These are phyloP conservation scores for Centropyge bicolor DNA, from an alignment of 2,797 vertebrate species.

Conservation along the genomic window DNA sequence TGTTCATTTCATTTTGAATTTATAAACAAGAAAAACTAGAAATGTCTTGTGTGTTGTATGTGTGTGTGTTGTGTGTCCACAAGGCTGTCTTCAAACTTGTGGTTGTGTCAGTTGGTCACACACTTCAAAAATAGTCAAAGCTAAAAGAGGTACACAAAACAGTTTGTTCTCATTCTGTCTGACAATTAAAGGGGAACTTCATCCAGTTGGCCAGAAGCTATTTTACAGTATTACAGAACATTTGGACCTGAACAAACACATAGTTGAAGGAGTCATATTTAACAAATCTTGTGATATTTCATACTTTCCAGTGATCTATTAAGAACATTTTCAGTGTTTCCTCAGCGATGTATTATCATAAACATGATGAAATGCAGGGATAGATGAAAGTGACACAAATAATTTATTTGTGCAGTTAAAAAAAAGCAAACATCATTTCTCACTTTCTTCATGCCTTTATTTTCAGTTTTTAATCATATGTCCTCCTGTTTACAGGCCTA, in stretches of 20 bases:
- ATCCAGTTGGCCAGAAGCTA: no score
- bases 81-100: constrained; percentile 3
- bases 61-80: no score
- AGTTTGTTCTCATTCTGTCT: no score
- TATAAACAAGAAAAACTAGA: neutral
- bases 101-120: constrained; percentile 35
- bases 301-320: no score
- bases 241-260: no score
- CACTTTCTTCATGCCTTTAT: neutral
- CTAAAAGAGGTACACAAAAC: no score
- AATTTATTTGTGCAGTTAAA: neutral
- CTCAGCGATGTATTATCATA: neutral
- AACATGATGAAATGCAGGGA: neutral
- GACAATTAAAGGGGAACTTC: no score
- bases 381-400: neutral
- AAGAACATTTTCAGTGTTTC: neutral
- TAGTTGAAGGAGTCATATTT: no score
- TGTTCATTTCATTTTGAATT: neutral
- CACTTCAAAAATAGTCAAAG: no score
- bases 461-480: neutral
- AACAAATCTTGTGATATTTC: no score
- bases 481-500: constrained; percentile 85
- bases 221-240: no score
- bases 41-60: no score
- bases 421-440: neutral